These are phyloP conservation scores for Leptonema lineaticorne DNA, from an alignment of 1,140 invertebrate genomes.

Conservation along the genomic window DNA sequence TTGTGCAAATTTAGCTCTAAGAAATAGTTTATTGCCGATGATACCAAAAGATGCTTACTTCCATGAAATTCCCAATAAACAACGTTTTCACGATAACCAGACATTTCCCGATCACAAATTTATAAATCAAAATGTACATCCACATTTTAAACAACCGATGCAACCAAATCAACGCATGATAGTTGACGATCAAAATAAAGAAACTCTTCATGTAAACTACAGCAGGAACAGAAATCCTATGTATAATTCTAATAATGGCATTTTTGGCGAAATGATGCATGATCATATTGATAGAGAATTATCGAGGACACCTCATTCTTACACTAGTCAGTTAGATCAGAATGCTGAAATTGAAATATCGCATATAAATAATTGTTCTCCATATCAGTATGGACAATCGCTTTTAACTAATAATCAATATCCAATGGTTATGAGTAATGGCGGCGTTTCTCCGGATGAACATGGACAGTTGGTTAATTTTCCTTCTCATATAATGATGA, in stretches of 20 bases:
- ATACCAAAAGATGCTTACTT: slow-evolving; percentile 64
- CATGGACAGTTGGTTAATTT: slow-evolving; percentile 18
- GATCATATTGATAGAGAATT: slow-evolving; percentile 54
- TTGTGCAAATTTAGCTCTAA: slow-evolving; percentile 22
- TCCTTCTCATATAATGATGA: slow-evolving; percentile 11
- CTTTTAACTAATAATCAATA: slow-evolving; percentile 45
- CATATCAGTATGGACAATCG: slow-evolving; percentile 47
- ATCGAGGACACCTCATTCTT: slow-evolving; percentile 53
- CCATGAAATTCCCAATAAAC: slow-evolving; percentile 58
- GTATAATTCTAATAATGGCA: slow-evolving; percentile 50
- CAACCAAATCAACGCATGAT: slow-evolving; percentile 1
- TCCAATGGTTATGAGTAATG: slow-evolving; percentile 44
- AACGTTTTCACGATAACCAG: slow-evolving; percentile 45
- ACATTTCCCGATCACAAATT: slow-evolving; percentile 24
- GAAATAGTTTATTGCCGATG: slow-evolving; percentile 34
- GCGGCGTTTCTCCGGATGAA: slow-evolving; percentile 20
- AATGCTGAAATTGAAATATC: slow-evolving; percentile 55
- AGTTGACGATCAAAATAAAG: slow-evolving; percentile 11
- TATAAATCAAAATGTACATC: slow-evolving; percentile 32
- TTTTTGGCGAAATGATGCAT: slow-evolving; percentile 57
- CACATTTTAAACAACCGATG: slow-evolving; percentile 31
- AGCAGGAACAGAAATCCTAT: slow-evolving; percentile 51
- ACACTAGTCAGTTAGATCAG: slow-evolving; percentile 52
- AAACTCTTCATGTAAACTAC: slow-evolving; percentile 45
- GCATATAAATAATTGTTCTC: slow-evolving; percentile 52